Percentiles rank a stretch among this genome's conserved stretches.
phyloP scores from a whole-genome alignment of 2,888 invertebrate genomes.

The Priocnemis perturbator region DNA sequence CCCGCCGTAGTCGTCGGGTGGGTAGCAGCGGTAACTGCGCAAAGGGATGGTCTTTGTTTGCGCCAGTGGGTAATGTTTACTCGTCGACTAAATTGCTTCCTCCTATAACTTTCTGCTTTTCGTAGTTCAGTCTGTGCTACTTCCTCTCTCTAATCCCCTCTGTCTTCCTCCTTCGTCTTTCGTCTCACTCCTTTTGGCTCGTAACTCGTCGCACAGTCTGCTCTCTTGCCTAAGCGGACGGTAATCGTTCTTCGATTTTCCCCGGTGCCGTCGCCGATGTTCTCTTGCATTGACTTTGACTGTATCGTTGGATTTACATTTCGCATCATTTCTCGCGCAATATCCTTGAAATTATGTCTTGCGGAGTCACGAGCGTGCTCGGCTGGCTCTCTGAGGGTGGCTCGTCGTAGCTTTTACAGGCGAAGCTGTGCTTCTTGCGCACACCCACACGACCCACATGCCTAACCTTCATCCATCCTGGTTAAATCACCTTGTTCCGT shows the following conservation, averaged over 20 bases:
- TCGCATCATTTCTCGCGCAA: conserved; percentile 36
- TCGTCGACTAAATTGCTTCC: conserved; percentile 48
- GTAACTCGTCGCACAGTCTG: too few species aligned
- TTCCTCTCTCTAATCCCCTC: conserved; percentile 30
- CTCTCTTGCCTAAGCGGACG: neutral
- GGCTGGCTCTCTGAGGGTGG: too few species aligned
- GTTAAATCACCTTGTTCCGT: too few species aligned
- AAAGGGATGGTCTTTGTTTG: conserved; percentile 42
- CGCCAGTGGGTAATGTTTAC: conserved; percentile 38
- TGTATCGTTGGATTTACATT: conserved; percentile 36
- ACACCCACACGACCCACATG: too few species aligned
- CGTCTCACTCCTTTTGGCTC: conserved; percentile 19
- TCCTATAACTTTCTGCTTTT: conserved; percentile 11
- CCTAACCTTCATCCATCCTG: too few species aligned
- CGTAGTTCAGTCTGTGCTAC: conserved; percentile 8
- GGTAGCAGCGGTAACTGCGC: conserved; percentile 2
- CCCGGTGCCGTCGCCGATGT: too few species aligned
- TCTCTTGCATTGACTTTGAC: neutral
- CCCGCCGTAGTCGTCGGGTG: conserved; percentile 17
- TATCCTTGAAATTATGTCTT: conserved; percentile 18
- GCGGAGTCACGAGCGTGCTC: too few species aligned
- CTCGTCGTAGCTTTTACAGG: too few species aligned
- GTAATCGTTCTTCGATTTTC: conserved; percentile 7
- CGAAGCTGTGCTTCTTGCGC: too few species aligned
- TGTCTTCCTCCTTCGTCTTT: neutral